Evolutionary conservation across 2,797 vertebrate genomes (phyloP), one percentile per base, ranked within the genome.

Genomic region (Petrocephalus schoutedeni): DNA sequence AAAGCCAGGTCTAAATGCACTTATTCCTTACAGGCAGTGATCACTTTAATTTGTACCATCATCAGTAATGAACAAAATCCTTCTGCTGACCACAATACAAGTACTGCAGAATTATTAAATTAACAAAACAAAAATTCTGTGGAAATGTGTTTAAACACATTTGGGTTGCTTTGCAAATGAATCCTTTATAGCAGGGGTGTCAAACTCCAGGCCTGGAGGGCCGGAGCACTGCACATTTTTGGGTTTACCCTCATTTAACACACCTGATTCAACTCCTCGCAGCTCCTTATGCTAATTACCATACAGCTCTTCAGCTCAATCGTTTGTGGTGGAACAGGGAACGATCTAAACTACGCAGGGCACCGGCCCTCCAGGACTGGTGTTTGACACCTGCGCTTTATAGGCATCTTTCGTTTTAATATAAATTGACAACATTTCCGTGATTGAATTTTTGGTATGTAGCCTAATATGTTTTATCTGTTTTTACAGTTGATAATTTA

Each of bases 161-260:
- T 80, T 89, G 83, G 90, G 89, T 90, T 92, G 90, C 89, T 91
- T 89, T 83, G 56, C 21, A 59, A 85, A 57, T 53, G 12, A 51
- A 21, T 85, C 16, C 23, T 28, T 28, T 28, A 28, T 28, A 28
- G 28, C 28, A 28, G 28, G 28, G 28, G 28, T 28, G 28, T 28
- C 28, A 28, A 28, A 28, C 28, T 28, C 28, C 28, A 28, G 28
- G 28, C 28, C 28, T 28, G 28, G 28, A 28, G 28, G 28, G 28
- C 28, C 28, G 28, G 28, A 28, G 1, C 28, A 0, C 28, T 28
- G 28, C 28, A 28, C 28, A 28, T 28, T 28, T 28, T 28, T 28
- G 28, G 28, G 28, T 28, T 28, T 28, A 28, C 28, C 28, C 28
- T 28, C 28, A 28, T 28, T 28, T 28, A 28, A 28, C 28, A 28